Evolutionary conservation across 2,888 invertebrate species (phyloP).

Genomic region (Leucophenga maculata): DNA sequence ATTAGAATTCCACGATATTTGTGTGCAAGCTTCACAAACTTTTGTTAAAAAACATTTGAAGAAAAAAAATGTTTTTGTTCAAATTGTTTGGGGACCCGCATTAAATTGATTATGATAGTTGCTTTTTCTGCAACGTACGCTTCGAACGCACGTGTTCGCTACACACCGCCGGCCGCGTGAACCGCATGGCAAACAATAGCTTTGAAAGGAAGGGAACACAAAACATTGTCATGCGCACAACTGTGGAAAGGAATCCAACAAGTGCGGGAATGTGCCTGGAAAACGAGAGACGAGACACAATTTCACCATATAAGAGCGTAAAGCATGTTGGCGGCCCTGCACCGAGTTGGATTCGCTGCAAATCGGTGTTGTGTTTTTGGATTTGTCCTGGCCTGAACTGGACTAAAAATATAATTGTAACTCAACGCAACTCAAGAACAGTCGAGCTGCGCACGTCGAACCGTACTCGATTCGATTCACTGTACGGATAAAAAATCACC

Average conservation of each 20-base stretch:
- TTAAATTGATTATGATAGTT: too few species aligned
- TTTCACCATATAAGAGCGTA: constrained; percentile 37
- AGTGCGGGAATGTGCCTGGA: constrained; percentile 53
- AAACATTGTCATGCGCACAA: constrained; percentile 57
- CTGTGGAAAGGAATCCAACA: constrained; percentile 58
- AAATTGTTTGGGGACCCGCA: too few species aligned
- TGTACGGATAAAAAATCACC: neutral
- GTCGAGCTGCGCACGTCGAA: neutral
- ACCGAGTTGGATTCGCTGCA: constrained; percentile 8
- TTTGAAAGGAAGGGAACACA: constrained; percentile 1
- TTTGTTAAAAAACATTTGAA: too few species aligned
- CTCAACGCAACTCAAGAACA: neutral
- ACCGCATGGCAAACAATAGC: constrained; percentile 40
- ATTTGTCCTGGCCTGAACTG: constrained; percentile 42
- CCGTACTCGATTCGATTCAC: too few species aligned
- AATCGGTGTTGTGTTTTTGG: constrained; percentile 25
- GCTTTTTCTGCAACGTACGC: neutral
- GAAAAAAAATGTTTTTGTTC: too few species aligned
- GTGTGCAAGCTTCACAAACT: too few species aligned
- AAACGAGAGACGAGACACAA: constrained; percentile 36
- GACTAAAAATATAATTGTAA: constrained; percentile 30
- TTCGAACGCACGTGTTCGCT: neutral
- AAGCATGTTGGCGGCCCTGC: constrained; percentile 29
- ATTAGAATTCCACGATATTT: too few species aligned
- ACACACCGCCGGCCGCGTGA: constrained; percentile 23